These are phyloP conservation scores for Bombyx huttoni DNA, from an alignment of 2,888 invertebrate species.

Conservation along the genomic window DNA sequence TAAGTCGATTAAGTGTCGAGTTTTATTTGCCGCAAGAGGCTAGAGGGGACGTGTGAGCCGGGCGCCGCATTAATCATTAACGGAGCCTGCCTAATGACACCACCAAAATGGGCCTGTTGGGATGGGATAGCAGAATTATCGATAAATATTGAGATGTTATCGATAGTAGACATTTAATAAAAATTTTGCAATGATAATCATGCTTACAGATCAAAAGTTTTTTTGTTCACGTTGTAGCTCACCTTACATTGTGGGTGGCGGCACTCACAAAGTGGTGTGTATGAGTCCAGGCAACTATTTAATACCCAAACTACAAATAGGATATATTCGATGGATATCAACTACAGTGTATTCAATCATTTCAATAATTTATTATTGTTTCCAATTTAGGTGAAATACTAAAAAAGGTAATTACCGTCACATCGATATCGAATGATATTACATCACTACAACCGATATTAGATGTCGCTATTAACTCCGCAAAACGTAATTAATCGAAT, in stretches of 20 bases:
- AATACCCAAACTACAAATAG: no score
- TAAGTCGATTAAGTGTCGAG: constrained; percentile 66
- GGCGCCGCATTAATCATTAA: constrained; percentile 72
- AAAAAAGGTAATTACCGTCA: background rate
- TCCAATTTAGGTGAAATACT: no score
- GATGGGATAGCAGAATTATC: constrained; percentile 21
- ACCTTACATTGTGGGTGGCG: no score
- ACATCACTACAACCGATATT: constrained; percentile 54
- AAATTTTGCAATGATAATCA: background rate
- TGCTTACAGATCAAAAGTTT: background rate
- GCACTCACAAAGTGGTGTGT: no score
- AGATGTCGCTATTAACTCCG: constrained; percentile 73
- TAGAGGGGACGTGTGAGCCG: constrained; percentile 40
- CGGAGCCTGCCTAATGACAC: constrained; percentile 69
- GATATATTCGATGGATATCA: no score
- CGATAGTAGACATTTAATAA: background rate
- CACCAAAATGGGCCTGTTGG: constrained; percentile 58
- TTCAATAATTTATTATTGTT: no score
- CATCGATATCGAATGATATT: background rate
- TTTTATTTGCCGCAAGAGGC: constrained; percentile 50
- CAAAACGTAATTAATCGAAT: constrained; percentile 74
- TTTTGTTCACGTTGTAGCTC: no score
- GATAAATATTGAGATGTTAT: constrained; percentile 5
- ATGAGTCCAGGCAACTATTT: no score
- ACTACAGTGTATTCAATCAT: no score